Base-by-base conservation (phyloP, 2,888 invertebrate species). In the Thymelicus acteon region DNA sequence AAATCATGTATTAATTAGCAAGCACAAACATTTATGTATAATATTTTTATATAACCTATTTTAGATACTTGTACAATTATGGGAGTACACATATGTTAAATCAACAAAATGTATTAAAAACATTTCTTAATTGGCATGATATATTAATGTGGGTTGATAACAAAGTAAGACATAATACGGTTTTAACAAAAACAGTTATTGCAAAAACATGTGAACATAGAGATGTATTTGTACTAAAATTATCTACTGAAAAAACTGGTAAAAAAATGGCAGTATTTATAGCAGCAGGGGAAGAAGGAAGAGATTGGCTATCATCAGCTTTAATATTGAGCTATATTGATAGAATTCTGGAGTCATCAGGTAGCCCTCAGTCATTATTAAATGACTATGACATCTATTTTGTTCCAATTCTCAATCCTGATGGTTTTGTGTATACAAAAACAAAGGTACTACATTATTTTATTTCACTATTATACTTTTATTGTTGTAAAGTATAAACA, bases 351-450 rank as follows among this genome's bases (percentile, higher is more conserved):
- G 73, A 81, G 66, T 73, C 79, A 2, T 75, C 72, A 49, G 73
- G 71, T 24, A 72, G 73, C 48, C 64, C 81, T 24, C 72, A 75
- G n/a, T 39, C 63, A 52, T 71, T 90, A 52, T 67, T 78, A 49
- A 72, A 82, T 44, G 72, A 79, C 67, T 91, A 83, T 77, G 85
- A 88, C 75, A 84, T 92, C 73, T 92, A 91, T 75, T 79, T 92
- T 71, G 72, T 91, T 7, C 93, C 93, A 60, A 73, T 90, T 37
- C 76, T 89, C n/a, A 93, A 93, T 79, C 92, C 92, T 70, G 93
- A 93, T 85, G 93, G 93, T 31, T 92, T 90, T 80, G 80, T 76
- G 10, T 87, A 82, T 73, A 91, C 87, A 71, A 81, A 81, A 73
- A 75, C 73, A 58, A 69, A 77, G 81, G 92, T 92, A 82, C 12